Base-by-base conservation (phyloP, 2,888 invertebrate species). In the Matsumyia berberina region DNA sequence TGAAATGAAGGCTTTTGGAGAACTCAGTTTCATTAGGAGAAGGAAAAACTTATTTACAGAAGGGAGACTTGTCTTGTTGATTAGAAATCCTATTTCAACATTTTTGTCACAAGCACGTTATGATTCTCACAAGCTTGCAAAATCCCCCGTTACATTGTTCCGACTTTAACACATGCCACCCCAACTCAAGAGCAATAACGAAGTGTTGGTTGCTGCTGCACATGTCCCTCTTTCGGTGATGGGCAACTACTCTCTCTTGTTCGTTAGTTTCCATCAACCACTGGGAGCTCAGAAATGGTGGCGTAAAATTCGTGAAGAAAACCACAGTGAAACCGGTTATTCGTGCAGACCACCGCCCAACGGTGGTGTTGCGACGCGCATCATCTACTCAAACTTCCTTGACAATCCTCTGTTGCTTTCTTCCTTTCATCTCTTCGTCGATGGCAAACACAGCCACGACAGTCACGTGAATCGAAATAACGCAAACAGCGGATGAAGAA, bases 251-350 rank as follows among this genome's bases (percentile, higher is more conserved):
- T 49, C 64, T 60, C 37, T 64, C 46, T 77, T 82, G 66, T 77
- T 66, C 70, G 77, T 46, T 72, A 37, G 46, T 37, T 46, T 37
- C 51, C 77, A 77, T 53, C 17, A 11, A 53, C 6, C 31, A 19
- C 66, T 42, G 82, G 82, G 82, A 64, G 72, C 37, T 19, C 77
- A 82, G 58, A 72, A 76, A 51, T 42, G 8, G n/a, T 15, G 17
- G 17, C 31, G 46, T 24, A 67, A n/a, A 31, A 19, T 2, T 9
- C 11, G 37, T 3, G 8, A 33, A 11, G 4, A n/a, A 42, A 12
- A 33, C 39, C 37, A 53, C 19, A 37, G 17, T 31, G 24, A 6
- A 82, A 76, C 58, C 70, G 57, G 76, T 82, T 76, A 82, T 76
- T 70, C 76, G 70, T 70, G 58, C 64, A 24, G 44, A 29, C n/a